Evolutionary conservation across 2,888 invertebrate species (phyloP), one percentile per base, ranked within the genome.

Genomic region (Synanthedon vespiformis): DNA sequence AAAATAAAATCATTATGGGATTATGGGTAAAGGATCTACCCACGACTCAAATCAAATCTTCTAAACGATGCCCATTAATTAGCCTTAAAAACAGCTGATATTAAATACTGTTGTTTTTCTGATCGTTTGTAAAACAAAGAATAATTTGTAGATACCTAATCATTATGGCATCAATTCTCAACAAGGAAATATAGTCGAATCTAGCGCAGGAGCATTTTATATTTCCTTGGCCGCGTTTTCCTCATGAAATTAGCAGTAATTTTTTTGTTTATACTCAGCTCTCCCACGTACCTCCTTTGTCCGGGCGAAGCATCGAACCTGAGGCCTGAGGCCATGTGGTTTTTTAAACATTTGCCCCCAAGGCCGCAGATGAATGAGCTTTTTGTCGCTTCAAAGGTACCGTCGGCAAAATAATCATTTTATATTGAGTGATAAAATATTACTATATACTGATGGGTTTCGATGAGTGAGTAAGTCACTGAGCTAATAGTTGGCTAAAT

Each of bases 281-380:
- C 52, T 50, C 54, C 51, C 53, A 55, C 55, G 55, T 53, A 44
- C 51, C 50, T 40, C n/a, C 51, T 47, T 52, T 49, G 53, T 52
- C 14, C 53, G 16, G 22, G 8, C 22, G 48, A 48, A 48, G 16
- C 48, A 48, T 41, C 52, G 52, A 54, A 52, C 54, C 52, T 52
- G 54, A 49, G 44, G 48, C 52, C 52, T 47, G 51, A 52, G 49
- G 40, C 44, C 44, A 44, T n/a, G 16, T 48, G 18, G 13, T 5
- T 13, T 48, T 16, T 16, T 22, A 18, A 22, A 11, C 44, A 16
- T 48, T 16, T 48, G 48, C 22, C 22, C 22, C 48, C 54, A 56
- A 56, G 56, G 56, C 51, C 47, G 18, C 48, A 40, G 51, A 55
- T 53, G 53, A 41, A 49, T 41, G 40, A 40, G 40, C 16, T 51